Evolutionary conservation across 37 sponge, comb jelly and placozoan species (phyloP).

Genomic region (Corticium candelabrum): DNA sequence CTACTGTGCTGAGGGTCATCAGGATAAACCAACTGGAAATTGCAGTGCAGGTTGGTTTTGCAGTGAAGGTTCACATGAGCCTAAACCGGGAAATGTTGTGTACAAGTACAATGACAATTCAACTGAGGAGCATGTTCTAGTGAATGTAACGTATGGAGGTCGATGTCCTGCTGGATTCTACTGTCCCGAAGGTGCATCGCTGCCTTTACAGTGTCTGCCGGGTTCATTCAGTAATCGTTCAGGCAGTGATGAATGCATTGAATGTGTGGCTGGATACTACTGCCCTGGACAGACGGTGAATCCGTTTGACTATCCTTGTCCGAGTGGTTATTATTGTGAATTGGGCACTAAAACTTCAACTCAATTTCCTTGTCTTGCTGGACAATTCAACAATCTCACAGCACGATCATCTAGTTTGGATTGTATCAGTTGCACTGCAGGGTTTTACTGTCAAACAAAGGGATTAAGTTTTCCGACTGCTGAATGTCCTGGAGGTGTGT

Average conservation of each 20-base stretch:
- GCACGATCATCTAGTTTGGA: background rate
- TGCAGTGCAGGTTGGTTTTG: constrained; percentile 31
- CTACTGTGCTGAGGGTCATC: constrained; percentile 6
- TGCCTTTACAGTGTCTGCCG: constrained; percentile 13
- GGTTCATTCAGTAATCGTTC: background rate
- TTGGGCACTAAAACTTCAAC: constrained; percentile 5
- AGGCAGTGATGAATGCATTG: background rate
- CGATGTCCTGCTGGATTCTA: constrained; percentile 20
- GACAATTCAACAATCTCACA: constrained; percentile 13
- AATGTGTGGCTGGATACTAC: constrained; percentile 14
- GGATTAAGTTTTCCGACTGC: background rate
- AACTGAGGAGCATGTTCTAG: background rate
- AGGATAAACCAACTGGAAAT: background rate
- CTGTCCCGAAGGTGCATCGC: constrained; percentile 22
- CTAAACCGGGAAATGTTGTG: background rate
- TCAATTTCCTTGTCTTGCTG: constrained; percentile 17
- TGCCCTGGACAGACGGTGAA: background rate
- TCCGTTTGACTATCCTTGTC: constrained; percentile 2
- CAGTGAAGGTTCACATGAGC: constrained; percentile 16
- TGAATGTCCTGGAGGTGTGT: background rate
- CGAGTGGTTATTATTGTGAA: constrained; percentile 23
- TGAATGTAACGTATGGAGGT: constrained; percentile 1
- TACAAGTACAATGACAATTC: background rate
- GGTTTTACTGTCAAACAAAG: constrained; percentile 22
- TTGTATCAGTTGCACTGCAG: constrained; percentile 13